phyloP scores from a whole-genome alignment of 2,113 vertebrate species.

The Nyctibius bracteatus region DNA sequence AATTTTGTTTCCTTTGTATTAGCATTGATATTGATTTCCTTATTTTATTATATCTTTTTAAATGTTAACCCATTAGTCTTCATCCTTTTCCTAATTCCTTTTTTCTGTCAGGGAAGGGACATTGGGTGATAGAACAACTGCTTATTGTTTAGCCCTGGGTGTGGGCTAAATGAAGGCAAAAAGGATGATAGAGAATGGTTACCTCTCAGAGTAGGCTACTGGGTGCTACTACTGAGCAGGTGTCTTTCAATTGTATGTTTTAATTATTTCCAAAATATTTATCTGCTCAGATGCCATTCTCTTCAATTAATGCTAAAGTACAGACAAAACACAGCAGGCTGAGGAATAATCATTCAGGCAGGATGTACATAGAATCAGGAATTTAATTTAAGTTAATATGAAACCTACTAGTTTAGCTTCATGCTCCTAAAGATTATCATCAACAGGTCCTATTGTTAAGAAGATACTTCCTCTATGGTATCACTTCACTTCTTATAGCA shows the following conservation, averaged over 20 bases:
- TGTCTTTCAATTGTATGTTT: neutral
- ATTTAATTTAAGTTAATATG: neutral
- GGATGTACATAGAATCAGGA: neutral
- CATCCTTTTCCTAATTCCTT: no score
- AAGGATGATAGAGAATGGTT: neutral
- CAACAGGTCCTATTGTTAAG: neutral
- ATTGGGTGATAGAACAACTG: no score
- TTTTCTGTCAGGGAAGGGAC: no score
- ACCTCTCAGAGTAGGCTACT: neutral
- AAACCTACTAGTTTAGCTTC: neutral
- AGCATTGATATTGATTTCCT: no score
- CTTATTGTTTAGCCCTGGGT: no score
- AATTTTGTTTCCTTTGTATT: no score
- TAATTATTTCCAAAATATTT: neutral
- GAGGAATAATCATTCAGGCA: neutral
- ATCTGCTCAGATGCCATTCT: neutral
- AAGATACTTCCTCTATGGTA: neutral
- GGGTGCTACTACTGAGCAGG: neutral
- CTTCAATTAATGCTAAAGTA: neutral
- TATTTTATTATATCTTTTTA: no score
- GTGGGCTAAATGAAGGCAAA: no score
- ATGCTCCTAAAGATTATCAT: neutral
- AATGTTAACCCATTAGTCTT: no score
- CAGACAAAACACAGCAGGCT: neutral
- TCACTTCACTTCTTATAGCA: neutral